These are phyloP conservation scores for Ramphastos sulfuratus DNA, from an alignment of 2,113 vertebrate species.

Conservation along the genomic window DNA sequence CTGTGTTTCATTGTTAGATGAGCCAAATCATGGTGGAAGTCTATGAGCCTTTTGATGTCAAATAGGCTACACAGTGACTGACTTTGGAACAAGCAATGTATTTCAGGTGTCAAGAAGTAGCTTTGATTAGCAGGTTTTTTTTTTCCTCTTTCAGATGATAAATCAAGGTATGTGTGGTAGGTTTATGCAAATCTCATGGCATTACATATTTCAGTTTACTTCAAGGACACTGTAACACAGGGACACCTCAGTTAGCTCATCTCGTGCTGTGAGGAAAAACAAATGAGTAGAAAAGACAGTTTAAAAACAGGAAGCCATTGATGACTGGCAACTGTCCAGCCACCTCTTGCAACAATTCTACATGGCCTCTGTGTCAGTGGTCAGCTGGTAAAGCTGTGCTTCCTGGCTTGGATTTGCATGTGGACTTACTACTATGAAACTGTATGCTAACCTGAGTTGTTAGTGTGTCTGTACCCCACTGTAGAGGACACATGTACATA, in stretches of 20 bases:
- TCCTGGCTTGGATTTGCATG: background rate
- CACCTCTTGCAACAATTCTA: background rate
- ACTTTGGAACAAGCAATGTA: background rate
- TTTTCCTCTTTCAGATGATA: background rate
- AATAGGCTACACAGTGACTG: background rate
- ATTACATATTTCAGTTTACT: background rate
- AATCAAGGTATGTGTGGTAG: rapidly evolving
- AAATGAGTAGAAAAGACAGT: background rate
- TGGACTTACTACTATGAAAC: background rate
- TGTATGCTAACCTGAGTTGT: background rate
- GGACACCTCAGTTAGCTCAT: background rate
- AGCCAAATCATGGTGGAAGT: background rate
- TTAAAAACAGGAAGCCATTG: background rate
- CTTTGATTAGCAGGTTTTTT: background rate
- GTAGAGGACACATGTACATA: background rate
- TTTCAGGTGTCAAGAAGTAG: background rate
- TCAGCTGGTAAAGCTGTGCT: background rate
- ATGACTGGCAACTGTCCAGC: background rate
- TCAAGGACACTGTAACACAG: background rate
- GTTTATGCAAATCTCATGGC: background rate
- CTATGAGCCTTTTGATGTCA: background rate
- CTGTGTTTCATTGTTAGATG: too few species aligned
- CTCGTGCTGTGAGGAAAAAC: background rate
- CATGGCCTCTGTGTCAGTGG: rapidly evolving
- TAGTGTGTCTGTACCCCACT: background rate